phyloP scores from a whole-genome alignment of 2,888 invertebrate genomes.

The Drosophila subsilvestris region DNA sequence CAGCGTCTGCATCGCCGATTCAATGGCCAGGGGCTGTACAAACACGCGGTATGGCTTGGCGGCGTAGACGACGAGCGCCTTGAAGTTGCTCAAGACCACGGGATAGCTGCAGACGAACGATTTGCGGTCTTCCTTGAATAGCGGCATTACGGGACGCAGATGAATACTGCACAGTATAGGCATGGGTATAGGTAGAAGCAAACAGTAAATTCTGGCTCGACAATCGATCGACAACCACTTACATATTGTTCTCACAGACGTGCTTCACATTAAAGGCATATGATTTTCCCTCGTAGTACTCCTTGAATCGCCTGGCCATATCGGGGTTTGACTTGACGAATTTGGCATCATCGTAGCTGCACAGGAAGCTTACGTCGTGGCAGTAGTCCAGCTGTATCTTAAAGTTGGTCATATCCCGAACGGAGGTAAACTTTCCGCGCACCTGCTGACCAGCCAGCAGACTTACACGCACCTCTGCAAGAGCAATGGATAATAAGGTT shows the following conservation, averaged over 20 bases:
- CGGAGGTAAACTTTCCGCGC: conserved; percentile 79
- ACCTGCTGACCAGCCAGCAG: conserved; percentile 82
- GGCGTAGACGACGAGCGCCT: conserved; percentile 86
- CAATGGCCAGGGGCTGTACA: conserved; percentile 86
- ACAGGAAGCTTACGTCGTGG: conserved; percentile 79
- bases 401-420: conserved; percentile 82
- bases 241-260: conserved; percentile 83
- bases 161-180: conserved; percentile 86
- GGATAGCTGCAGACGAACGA: conserved; percentile 87
- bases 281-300: conserved; percentile 84
- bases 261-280: conserved; percentile 81
- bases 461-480: conserved; percentile 77
- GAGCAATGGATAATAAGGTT: background rate
- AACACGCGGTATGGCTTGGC: conserved; percentile 87
- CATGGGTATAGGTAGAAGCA: too few species aligned
- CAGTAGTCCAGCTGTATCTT: conserved; percentile 82
- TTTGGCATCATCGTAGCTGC: conserved; percentile 82
- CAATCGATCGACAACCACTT: conserved; percentile 45
- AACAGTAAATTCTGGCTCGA: background rate
- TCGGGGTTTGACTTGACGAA: conserved; percentile 82
- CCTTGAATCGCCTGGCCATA: conserved; percentile 84
- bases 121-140: conserved; percentile 79
- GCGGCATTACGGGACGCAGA: conserved; percentile 86
- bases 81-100: conserved; percentile 86
- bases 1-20: conserved; percentile 85